These are phyloP conservation scores for Ctenopoma kingsleyae DNA, from an alignment of 2,797 vertebrate species.

Conservation along the genomic window DNA sequence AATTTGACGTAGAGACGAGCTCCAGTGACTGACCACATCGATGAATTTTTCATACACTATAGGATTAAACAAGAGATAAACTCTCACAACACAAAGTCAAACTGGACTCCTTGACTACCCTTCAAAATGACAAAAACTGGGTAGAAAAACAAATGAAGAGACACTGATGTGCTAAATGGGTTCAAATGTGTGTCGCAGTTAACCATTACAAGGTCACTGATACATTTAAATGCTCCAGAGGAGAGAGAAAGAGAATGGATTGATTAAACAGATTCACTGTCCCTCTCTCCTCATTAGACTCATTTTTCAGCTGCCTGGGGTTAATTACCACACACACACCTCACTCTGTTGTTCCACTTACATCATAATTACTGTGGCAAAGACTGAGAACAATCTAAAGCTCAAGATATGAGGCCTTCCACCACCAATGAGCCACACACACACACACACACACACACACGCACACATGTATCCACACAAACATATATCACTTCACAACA, in stretches of 20 bases:
- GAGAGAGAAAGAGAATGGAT: slow-evolving; percentile 84
- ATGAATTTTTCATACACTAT: slow-evolving; percentile 30
- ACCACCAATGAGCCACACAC: slow-evolving; percentile 35
- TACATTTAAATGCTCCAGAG: slow-evolving; percentile 88
- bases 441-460: slow-evolving; percentile 3
- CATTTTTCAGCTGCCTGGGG: slow-evolving; percentile 91
- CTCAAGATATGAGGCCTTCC: slow-evolving; percentile 82
- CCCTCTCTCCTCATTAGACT: slow-evolving; percentile 90
- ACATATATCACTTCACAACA: slow-evolving; percentile 41
- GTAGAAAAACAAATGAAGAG: slow-evolving; percentile 78
- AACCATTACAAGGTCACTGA: slow-evolving; percentile 90
- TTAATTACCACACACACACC: slow-evolving; percentile 93
- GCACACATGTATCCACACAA: slow-evolving; percentile 13
- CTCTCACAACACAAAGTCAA: slow-evolving; percentile 52
- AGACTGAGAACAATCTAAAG: slow-evolving; percentile 83
- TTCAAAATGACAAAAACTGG: slow-evolving; percentile 62
- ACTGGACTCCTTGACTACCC: slow-evolving; percentile 56
- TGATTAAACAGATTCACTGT: slow-evolving; percentile 90
- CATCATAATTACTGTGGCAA: slow-evolving; percentile 92
- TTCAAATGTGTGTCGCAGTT: slow-evolving; percentile 89
- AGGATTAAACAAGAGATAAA: slow-evolving; percentile 31
- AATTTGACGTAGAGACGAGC: slow-evolving; percentile 59
- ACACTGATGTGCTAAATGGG: slow-evolving; percentile 87
- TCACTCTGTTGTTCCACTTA: slow-evolving; percentile 91
- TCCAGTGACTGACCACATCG: slow-evolving; percentile 45